Evolutionary conservation across 2,888 invertebrate genomes (phyloP).

Genomic region (Hydrotaea diabolus): DNA sequence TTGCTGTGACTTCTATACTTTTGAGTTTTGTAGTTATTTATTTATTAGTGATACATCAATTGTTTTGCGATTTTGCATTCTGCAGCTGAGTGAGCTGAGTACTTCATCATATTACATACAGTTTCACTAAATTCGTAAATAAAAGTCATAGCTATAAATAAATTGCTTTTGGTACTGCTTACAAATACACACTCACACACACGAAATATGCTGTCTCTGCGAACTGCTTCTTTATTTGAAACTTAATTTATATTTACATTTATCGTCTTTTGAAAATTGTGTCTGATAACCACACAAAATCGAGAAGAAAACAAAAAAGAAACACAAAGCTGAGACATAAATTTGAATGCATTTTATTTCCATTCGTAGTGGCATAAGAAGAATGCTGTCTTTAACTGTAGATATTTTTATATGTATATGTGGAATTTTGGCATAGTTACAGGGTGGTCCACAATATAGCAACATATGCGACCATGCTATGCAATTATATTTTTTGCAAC

Average conservation of each 20-base stretch:
- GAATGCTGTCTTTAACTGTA: not conserved
- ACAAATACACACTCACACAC: too few species aligned
- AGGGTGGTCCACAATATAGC: too few species aligned
- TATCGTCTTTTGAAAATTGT: constrained; percentile 22
- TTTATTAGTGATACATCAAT: constrained; percentile 23
- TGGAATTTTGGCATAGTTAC: too few species aligned
- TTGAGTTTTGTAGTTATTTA: not conserved
- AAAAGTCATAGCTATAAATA: not conserved
- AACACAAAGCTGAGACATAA: not conserved
- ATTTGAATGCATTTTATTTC: not conserved
- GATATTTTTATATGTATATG: too few species aligned
- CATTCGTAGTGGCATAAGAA: not conserved
- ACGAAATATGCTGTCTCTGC: constrained; percentile 19
- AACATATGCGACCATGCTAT: too few species aligned
- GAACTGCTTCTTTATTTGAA: constrained; percentile 11
- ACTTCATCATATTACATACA: constrained; percentile 1
- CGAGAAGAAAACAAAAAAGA: not conserved
- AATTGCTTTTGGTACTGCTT: not conserved
- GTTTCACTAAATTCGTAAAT: not conserved
- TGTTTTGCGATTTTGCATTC: not conserved
- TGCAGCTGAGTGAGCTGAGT: not conserved
- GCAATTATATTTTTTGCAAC: too few species aligned
- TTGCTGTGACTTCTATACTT: not conserved
- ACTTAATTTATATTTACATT: constrained; percentile 37
- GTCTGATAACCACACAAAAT: too few species aligned